Conservation (phyloP, 2,113 vertebrate genomes). For the Bubo blakistoni region DNA sequence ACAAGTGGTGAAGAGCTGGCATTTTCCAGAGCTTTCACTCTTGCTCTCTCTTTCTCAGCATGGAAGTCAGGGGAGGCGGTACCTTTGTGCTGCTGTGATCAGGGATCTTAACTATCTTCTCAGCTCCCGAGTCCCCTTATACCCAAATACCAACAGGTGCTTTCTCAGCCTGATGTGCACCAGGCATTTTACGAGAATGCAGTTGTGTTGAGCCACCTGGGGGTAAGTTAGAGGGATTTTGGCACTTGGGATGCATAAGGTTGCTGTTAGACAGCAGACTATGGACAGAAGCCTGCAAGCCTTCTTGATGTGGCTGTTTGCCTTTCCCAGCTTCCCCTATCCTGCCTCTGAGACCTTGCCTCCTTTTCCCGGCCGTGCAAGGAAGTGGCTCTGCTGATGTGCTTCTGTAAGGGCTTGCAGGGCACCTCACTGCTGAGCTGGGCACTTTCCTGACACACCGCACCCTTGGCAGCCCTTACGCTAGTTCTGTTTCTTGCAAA, state of each 20-base stretch:
- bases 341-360: background rate
- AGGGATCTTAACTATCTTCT: background rate
- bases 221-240: background rate
- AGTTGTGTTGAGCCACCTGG: background rate
- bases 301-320: background rate
- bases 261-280: background rate
- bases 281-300: background rate
- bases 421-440: background rate
- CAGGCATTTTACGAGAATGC: background rate
- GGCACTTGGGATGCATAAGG: background rate
- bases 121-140: background rate
- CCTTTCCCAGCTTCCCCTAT: background rate
- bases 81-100: background rate
- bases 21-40: background rate
- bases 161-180: background rate
- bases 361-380: background rate
- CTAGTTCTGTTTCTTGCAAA: background rate
- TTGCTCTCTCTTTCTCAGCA: background rate
- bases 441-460: background rate
- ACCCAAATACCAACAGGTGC: background rate
- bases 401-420: background rate
- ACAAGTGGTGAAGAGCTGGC: background rate
- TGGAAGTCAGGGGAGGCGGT: background rate
- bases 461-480: background rate
- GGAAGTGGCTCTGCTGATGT: background rate